Evolutionary conservation across 2,888 invertebrate genomes (phyloP), one percentile per base, ranked within the genome.

Genomic region (Calliopum simillimum): DNA sequence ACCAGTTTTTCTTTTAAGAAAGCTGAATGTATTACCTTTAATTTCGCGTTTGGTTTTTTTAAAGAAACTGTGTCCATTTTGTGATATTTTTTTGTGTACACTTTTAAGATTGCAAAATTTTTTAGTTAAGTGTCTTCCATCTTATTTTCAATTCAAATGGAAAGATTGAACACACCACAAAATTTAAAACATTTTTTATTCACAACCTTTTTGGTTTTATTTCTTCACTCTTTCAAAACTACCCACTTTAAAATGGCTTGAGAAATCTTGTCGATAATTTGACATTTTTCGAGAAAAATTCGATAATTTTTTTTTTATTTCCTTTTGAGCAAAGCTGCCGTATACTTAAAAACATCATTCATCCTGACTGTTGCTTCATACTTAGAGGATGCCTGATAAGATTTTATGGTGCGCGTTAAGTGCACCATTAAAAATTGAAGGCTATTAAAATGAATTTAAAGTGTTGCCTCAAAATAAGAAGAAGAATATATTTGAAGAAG

Each of bases 391-490:
- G 23, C 49, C 49, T 64, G 64, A 33, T 64, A 64, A 51, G 19
- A 64, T 51, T 64, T 64, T 51, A 64, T 64, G 51, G 51, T 51
- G 64, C 16, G 64, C 33, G 16, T 19, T 33, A 51, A 64, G 49
- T 64, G 64, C 49, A 64, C 51, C 51, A 64, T 51, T 51, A 64
- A 64, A 64, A 51, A 49, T 51, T 64, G 41, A 51, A 64, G 51
- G 64, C 51, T 51, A 41, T 51, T 33, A 64, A 64, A 64, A 33
- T 14, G 64, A 5, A 14, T n/a, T n/a, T n/a, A n/a, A n/a, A n/a
- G n/a, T n/a, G n/a, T n/a, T n/a, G n/a, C n/a, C 13, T 47, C 4
- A 49, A 46, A 49, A 44, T 13, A 47, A 3, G 47, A 47, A 3
- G 49, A 49, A 1, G 16, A 49, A 16, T 11, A 47, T n/a, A 3